Conservation (phyloP, 2,113 vertebrate genomes). For the Lepisosteus oculatus region DNA sequence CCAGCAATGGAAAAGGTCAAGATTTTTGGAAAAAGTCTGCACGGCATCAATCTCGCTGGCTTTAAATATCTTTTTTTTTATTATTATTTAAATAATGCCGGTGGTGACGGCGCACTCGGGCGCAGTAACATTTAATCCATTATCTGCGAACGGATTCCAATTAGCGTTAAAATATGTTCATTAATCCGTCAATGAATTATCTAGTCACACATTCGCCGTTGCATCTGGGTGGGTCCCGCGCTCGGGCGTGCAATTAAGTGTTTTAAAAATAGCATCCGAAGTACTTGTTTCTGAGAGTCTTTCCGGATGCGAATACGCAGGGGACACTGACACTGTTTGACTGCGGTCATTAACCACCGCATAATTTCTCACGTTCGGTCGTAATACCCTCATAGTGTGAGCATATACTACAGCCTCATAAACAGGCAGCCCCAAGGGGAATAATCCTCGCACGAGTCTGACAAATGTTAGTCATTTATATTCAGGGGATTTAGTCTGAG, state of each 20-base stretch:
- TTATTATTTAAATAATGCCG: constrained; percentile 28
- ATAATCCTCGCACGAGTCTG: too few species aligned
- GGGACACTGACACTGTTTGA: too few species aligned
- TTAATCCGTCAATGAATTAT: constrained; percentile 35
- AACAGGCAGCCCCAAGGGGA: too few species aligned
- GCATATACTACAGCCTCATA: too few species aligned
- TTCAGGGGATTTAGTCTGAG: too few species aligned
- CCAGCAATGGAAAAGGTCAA: constrained; percentile 30
- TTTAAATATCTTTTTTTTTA: constrained; percentile 29
- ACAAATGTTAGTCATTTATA: too few species aligned
- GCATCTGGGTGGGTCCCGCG: constrained; percentile 15
- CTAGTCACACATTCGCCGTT: constrained; percentile 27
- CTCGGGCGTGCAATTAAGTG: constrained; percentile 9
- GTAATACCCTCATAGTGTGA: too few species aligned
- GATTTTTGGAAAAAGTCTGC: constrained; percentile 21
- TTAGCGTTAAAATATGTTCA: constrained; percentile 34
- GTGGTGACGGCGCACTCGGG: constrained; percentile 25
- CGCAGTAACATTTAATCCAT: constrained; percentile 37
- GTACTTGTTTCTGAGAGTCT: not conserved
- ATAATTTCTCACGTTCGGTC: not conserved
- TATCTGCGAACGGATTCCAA: constrained; percentile 37
- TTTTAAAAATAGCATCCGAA: constrained; percentile 1
- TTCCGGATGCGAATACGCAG: not conserved
- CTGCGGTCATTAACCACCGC: not conserved
- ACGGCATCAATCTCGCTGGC: constrained; percentile 30